These are phyloP conservation scores for Chironomus tentans DNA, from an alignment of 2,888 invertebrate species.

Conservation along the genomic window DNA sequence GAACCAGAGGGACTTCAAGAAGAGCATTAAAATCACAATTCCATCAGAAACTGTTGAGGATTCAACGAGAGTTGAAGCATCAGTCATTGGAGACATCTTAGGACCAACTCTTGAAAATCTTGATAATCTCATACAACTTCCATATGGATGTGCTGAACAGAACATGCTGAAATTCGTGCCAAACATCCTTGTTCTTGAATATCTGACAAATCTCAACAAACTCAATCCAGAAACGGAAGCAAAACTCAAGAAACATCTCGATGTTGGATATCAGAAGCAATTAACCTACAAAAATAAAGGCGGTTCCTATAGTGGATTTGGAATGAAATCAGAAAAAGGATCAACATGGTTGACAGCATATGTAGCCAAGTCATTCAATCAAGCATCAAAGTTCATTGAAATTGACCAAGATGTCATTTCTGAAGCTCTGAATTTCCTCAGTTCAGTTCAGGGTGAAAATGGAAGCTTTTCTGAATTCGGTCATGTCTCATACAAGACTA, in stretches of 20 bases:
- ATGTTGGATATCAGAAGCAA: slow-evolving; percentile 51
- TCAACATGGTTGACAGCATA: slow-evolving; percentile 58
- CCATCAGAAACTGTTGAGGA: slow-evolving; percentile 49
- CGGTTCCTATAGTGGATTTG: slow-evolving; percentile 53
- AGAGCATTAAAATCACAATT: slow-evolving; percentile 43
- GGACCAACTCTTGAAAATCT: slow-evolving; percentile 53
- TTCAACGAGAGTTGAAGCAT: slow-evolving; percentile 51
- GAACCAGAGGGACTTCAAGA: slow-evolving; percentile 42
- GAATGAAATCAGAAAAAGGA: slow-evolving; percentile 44
- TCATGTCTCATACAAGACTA: slow-evolving; percentile 44
- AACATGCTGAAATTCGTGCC: slow-evolving; percentile 61
- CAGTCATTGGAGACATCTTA: slow-evolving; percentile 50
- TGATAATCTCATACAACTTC: slow-evolving; percentile 46
- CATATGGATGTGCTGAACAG: slow-evolving; percentile 66
- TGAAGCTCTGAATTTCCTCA: slow-evolving; percentile 48
- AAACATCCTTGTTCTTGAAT: slow-evolving; percentile 54
- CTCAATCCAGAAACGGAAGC: slow-evolving; percentile 47
- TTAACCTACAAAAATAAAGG: slow-evolving; percentile 48
- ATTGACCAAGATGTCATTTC: slow-evolving; percentile 47
- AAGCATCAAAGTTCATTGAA: slow-evolving; percentile 46
- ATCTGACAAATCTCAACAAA: slow-evolving; percentile 45
- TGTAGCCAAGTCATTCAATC: slow-evolving; percentile 52
- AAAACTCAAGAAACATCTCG: slow-evolving; percentile 48
- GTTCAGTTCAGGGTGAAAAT: slow-evolving; percentile 48
- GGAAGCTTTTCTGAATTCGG: slow-evolving; percentile 50